Percentiles rank a stretch among this genome's conserved stretches.
phyloP scores from a whole-genome alignment of 1,140 invertebrate species.

The Lethocerus indicus region DNA sequence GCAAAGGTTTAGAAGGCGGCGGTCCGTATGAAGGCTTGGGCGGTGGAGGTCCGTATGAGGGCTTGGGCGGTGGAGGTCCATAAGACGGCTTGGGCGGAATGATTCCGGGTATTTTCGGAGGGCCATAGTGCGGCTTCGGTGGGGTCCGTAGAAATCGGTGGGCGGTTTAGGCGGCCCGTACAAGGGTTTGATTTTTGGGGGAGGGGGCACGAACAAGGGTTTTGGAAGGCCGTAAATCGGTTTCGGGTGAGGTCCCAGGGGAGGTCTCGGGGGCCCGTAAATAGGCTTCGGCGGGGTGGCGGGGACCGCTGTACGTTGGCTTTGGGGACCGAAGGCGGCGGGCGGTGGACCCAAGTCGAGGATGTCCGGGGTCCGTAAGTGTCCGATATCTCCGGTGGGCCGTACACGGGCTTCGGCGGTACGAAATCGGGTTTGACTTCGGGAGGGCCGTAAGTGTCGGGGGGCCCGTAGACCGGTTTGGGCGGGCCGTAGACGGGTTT shows the following conservation, averaged over 20 bases:
- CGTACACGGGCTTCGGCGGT: constrained; percentile 7
- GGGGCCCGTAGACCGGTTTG: constrained; percentile 24
- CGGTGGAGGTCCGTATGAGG: constrained; percentile 16
- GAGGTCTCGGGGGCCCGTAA: constrained; percentile 16
- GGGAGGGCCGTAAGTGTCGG: constrained; percentile 13
- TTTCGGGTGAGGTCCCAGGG: too few relatives aligned
- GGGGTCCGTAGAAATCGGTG: background rate
- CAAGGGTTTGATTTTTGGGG: constrained; percentile 9
- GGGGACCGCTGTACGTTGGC: too few relatives aligned
- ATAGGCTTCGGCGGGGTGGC: constrained; percentile 12
- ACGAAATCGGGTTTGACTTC: constrained; percentile 5
- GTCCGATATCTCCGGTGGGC: background rate
- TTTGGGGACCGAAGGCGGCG: too few relatives aligned
- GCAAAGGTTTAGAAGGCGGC: too few relatives aligned
- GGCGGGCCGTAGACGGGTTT: constrained; percentile 24
- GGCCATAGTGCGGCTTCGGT: constrained; percentile 17
- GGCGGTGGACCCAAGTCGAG: too few relatives aligned
- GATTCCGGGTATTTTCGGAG: constrained; percentile 13
- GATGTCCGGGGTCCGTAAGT: constrained; percentile 12
- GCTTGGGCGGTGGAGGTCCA: constrained; percentile 18
- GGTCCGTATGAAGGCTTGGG: constrained; percentile 9
- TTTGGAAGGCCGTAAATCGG: constrained; percentile 19
- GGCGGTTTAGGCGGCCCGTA: constrained; percentile 13
- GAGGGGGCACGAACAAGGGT: constrained; percentile 15
- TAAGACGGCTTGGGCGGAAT: constrained; percentile 11